A percentile compares a stretch with the other conserved stretches of the same genome.
phyloP scores from a whole-genome alignment of 2,113 vertebrate species.

The Polypterus bichir region DNA sequence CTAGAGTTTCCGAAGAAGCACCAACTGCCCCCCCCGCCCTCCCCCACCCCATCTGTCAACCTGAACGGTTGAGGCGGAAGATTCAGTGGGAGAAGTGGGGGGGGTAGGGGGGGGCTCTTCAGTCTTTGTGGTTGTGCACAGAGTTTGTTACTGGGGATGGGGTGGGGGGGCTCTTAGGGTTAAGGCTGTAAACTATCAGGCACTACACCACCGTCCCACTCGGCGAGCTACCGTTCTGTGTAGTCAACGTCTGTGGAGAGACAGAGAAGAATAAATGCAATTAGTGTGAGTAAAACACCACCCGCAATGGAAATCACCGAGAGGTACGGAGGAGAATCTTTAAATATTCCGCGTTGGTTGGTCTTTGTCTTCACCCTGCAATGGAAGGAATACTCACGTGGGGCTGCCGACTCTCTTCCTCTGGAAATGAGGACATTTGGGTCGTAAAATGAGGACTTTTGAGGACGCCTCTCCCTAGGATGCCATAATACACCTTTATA shows the following conservation, averaged over 20 bases:
- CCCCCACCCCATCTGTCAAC: no score
- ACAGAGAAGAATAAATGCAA: constrained; percentile 3
- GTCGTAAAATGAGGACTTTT: no score
- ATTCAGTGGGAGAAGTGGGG: neutral
- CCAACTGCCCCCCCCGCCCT: no score
- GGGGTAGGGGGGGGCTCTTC: neutral
- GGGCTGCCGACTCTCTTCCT: no score
- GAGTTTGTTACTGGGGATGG: neutral
- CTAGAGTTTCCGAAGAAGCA: constrained; percentile 21
- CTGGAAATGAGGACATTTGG: no score
- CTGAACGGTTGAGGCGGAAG: no score
- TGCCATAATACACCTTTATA: no score
- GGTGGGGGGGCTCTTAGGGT: neutral
- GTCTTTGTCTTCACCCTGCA: no score
- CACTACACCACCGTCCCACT: constrained; percentile 79
- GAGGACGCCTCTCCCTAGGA: no score
- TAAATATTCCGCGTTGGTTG: no score
- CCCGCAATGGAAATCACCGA: constrained; percentile 14
- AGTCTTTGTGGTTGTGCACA: neutral
- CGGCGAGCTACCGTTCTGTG: constrained; percentile 74
- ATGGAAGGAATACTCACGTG: no score
- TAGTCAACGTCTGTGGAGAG: constrained; percentile 51
- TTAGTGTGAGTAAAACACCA: accelerated
- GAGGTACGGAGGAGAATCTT: constrained; percentile 7
- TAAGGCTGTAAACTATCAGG: neutral